Evolutionary conservation across 2,888 invertebrate genomes (phyloP), one percentile per base, ranked within the genome.

Genomic region (Diaphora mendica): DNA sequence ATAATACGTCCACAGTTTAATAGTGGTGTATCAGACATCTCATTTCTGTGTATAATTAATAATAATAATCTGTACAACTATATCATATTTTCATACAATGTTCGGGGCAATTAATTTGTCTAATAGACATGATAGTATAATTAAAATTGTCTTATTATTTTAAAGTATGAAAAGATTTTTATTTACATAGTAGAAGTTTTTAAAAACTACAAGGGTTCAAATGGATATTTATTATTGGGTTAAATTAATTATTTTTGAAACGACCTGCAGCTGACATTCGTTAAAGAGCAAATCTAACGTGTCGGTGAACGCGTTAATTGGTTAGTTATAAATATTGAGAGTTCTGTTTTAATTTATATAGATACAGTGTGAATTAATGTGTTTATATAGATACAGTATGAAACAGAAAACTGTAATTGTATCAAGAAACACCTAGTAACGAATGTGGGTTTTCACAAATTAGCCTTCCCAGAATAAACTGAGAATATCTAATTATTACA

Each of bases 401-500:
- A 3, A 30, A 30, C 30, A 30, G 30, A 7, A 62, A 62, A 26
- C 59, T 30, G 26, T 59, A 30, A 48, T 67, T 48, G 13, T 20
- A 65, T 26, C 20, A 71, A 65, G 17, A 65, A 30, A 26, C 30
- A n/a, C 69, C 35, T 73, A 65, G 73, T 68, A 79, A 83, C 70
- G 35, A 68, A 67, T 39, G 68, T 68, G 66, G 59, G 66, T 75
- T 76, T 66, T 77, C 26, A 70, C 64, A 65, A 75, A 77, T 74
- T 77, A 64, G 74, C 68, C 64, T 75, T 66, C 59, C 70, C n/a
- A 69, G 68, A 77, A 80, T 76, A 77, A 79, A 70, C 71, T 81
- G 72, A 67, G 51, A 73, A 76, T 73, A 75, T 73, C 69, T 73
- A 73, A 82, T 80, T 79, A 82, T 76, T 77, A 77, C 76, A 82